Conservation (phyloP, 2,888 invertebrate genomes). For the Criorhina ranunculi region DNA sequence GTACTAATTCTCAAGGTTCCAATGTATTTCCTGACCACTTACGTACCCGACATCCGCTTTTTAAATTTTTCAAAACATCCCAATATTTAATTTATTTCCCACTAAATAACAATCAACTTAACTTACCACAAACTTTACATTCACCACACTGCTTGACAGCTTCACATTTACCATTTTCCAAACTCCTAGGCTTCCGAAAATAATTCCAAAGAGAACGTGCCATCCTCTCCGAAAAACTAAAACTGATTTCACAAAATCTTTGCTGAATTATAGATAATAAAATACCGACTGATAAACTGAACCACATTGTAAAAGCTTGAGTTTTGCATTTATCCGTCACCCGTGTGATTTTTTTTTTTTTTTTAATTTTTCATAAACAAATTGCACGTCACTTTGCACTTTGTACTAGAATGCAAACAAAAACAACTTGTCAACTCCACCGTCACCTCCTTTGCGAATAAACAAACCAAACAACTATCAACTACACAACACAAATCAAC, state of each 20-base stretch:
- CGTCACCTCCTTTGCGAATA: too few relatives aligned
- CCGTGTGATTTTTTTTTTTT: too few relatives aligned
- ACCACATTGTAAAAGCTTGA: conserved; percentile 7
- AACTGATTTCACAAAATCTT: conserved; percentile 32
- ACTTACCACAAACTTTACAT: conserved; percentile 50
- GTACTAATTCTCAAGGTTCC: too few relatives aligned
- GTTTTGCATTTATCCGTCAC: not conserved
- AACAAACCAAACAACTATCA: too few relatives aligned
- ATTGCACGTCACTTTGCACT: not conserved
- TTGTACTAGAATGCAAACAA: not conserved
- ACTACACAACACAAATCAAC: too few relatives aligned
- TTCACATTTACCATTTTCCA: conserved; percentile 10
- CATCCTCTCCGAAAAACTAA: conserved; percentile 15
- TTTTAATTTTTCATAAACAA: not conserved
- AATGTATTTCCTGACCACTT: too few relatives aligned
- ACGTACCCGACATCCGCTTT: not conserved
- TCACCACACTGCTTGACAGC: conserved; percentile 41
- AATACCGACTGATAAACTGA: not conserved
- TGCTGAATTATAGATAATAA: conserved; percentile 34
- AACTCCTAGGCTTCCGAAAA: not conserved
- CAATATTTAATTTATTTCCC: not conserved
- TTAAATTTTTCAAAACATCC: not conserved
- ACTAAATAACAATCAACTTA: not conserved
- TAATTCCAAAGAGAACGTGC: not conserved
- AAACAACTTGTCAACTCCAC: not conserved